Base-by-base conservation (phyloP, 2,888 invertebrate species). In the Kryphioiulus occultus region DNA sequence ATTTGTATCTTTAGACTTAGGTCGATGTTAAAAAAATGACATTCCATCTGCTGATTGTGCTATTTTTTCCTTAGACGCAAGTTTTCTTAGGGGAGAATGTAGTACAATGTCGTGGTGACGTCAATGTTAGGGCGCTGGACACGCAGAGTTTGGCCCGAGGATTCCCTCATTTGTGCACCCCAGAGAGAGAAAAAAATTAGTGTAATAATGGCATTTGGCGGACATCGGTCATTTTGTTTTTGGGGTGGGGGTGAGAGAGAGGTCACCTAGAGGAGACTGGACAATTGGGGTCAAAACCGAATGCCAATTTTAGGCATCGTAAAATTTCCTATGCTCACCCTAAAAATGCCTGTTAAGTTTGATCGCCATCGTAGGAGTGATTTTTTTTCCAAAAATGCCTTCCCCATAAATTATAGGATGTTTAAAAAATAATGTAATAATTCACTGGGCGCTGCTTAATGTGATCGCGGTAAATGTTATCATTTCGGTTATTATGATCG, bases 1-100 rank as follows among this genome's bases (percentile, higher is more conserved):
- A 78, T 78, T 78, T 78, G 78, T 78, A 30, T 78, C 78, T 78
- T 78, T 30, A 30, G 78, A 78, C 78, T 30, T 78, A 30, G 78
- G 78, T 78, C 78, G 78, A 78, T 78, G 78, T 15, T 78, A 78
- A 78, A 68, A 78, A 78, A 78, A 78, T 78, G 78, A 17, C 78
- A 78, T 78, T 78, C 78, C 78, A 78, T 78, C 78, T 78, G 78
- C 78, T 78, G 78, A 78, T 78, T 78, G 78, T 15, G 30, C 78
- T 78, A 78, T 78, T 78, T 78, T 78, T 30, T 68, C 3, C 53
- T n/a, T 53, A n/a, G 53, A 53, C 53, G 53, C 17, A 5, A 53
- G 19, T n/a, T 53, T 53, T 53, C 53, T 19, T 19, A 12, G 53
- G 53, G 53, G 53, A 22, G 59, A 68, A 68, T 68, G 53, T n/a